A percentile compares a stretch with the other conserved stretches of the same genome.
Evolutionary conservation across 2,113 vertebrate species (phyloP).

Genomic region (Nothoprocta pentlandii): DNA sequence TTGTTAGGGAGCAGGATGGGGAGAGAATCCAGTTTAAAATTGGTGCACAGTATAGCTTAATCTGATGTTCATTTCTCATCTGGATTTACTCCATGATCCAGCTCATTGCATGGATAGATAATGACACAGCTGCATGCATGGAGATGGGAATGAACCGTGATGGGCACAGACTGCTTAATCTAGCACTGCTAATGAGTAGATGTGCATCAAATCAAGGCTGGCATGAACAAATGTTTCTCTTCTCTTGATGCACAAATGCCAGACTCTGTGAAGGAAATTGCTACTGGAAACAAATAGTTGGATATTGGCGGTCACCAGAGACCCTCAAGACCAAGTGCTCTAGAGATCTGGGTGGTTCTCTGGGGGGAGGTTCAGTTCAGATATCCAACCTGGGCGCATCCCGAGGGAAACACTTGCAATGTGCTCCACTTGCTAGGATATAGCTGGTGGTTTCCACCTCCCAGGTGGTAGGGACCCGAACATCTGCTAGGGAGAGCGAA

Average conservation of each 20-base stretch:
- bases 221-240: not conserved
- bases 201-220: not conserved
- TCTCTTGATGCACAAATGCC: not conserved
- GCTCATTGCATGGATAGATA: not conserved
- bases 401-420: not conserved
- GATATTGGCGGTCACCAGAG: accelerated
- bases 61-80: not conserved
- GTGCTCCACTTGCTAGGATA: not conserved
- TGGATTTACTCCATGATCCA: not conserved
- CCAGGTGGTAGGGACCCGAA: not conserved
- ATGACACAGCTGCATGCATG: not conserved
- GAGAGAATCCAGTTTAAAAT: not conserved
- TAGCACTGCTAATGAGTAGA: not conserved
- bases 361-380: not conserved
- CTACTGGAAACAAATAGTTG: not conserved
- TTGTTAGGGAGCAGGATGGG: not conserved
- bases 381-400: not conserved
- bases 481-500: slow-evolving; percentile 21
- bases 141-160: not conserved
- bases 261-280: not conserved
- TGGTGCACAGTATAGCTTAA: accelerated
- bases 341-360: not conserved
- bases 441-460: slow-evolving; percentile 1
- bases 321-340: not conserved
- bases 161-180: not conserved